Evolutionary conservation across 2,888 invertebrate genomes (phyloP), one percentile per base, ranked within the genome.

Genomic region (Scelioninae gen. 2): DNA sequence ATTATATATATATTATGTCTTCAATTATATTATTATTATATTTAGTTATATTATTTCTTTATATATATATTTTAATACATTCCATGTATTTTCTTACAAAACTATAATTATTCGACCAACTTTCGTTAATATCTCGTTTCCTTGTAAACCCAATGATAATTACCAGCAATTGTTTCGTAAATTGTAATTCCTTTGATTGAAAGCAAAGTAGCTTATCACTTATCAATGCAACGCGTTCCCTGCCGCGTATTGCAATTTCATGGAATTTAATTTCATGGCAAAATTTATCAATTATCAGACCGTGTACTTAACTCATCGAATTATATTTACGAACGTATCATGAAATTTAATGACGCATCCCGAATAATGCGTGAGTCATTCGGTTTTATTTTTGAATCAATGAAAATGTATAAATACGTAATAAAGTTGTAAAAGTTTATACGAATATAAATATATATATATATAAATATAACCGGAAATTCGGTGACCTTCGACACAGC

Each of bases 391-490:
- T 10, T 16, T 16, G 33, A 45, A 50, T 50, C 28, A 50, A 50
- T 50, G 48, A 13, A 46, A 50, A 45, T n/a, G 33, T 28, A n/a
- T 50, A 28, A 45, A 45, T 45, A 45, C 11, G 11, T 25, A n/a
- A 28, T n/a, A n/a, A n/a, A 50, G 18, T 4, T 10, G 28, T 18
- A n/a, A 50, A 50, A 50, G 28, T 33, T 50, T 33, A 16, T 18
- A 16, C 45, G 10, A 7, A 13, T 46, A 46, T 13, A 43, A 11
- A 46, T 28, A 33, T 3, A 43, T 31, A 58, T 25, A 35, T 22
- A 39, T 55, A 65, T 18, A 53, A 18, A 22, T 46, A 65, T 50
- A 57, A 41, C 48, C 67, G 67, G 67, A 67, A 67, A 67, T 67
- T 48, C 37, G 41, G 41, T 50, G 57, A 67, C 67, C 67, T 57